Base-by-base conservation (phyloP, 2,797 vertebrate genomes). In the Bovichtus variegatus region DNA sequence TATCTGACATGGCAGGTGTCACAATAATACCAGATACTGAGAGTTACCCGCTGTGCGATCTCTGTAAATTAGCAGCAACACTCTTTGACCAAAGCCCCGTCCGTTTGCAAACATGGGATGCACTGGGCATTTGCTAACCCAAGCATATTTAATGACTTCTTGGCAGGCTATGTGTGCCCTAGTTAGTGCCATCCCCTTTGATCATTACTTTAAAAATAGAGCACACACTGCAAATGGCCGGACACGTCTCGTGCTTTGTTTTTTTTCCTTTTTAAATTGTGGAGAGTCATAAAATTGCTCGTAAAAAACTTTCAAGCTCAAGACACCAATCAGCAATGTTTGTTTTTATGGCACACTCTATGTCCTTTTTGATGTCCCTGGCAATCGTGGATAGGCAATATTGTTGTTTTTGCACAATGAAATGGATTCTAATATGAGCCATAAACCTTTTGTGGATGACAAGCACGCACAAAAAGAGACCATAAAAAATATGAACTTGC, bases 71-170 rank as follows among this genome's bases (percentile, higher is more conserved):
- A 78, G 63, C 65, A 61, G 38, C 55, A 61, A 25, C 54, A n/a
- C 55, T 40, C 62, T 68, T 0, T 79, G 78, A 83, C 76, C 82
- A 76, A 72, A 81, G 85, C 29, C 29, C 21, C 1, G 55, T 67
- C 60, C 70, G 58, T 79, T 65, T 75, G 43, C 59, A 82, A 72
- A 72, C 58, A 71, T 0, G 19, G 55, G 58, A 27, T 36, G 59
- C 71, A 58, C 53, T 41, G 69, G 78, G 49, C 78, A 71, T 87
- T 81, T 62, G 67, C 58, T 85, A 82, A 70, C 53, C 75, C 72
- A 25, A 62, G 68, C 74, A 80, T 70, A 83, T 82, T 85, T 82
- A 82, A 86, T 84, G 76, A 79, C 58, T 55, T 70, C 50, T 79
- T 77, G 79, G 83, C 82, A 67, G 59, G 46, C 71, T 85, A 9